Conservation (phyloP, 2,113 vertebrate genomes). For the Corythaeola cristata region DNA sequence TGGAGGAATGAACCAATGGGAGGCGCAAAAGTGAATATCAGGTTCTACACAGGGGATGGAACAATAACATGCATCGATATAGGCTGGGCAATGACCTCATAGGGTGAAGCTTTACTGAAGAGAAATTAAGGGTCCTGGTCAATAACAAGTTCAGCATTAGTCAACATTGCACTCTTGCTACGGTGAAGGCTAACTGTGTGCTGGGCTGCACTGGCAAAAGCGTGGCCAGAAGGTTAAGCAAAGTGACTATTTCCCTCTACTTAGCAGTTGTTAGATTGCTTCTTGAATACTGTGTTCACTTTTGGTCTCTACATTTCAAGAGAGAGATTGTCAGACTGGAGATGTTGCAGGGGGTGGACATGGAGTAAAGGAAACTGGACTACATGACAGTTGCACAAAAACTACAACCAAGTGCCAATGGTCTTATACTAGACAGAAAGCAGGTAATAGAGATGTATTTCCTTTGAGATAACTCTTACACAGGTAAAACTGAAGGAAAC, state of each 20-base stretch:
- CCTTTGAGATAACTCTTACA: not conserved
- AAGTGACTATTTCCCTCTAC: not conserved
- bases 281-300: not conserved
- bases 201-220: not conserved
- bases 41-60: not conserved
- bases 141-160: not conserved
- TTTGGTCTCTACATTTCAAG: not conserved
- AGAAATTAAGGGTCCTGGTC: not conserved
- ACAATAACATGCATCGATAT: not conserved
- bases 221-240: not conserved
- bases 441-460: not conserved
- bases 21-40: not conserved
- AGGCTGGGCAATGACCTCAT: not conserved
- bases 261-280: not conserved
- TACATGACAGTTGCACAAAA: not conserved
- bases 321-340: not conserved
- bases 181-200: not conserved
- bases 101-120: not conserved
- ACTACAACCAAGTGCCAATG: not conserved
- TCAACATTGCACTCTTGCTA: not conserved
- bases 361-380: not conserved
- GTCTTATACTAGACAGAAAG: not conserved
- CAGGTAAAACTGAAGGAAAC: not conserved
- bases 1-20: not conserved
- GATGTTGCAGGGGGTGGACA: not conserved